Conservation (phyloP, 2,113 vertebrate species). For the Monopterus albus region DNA sequence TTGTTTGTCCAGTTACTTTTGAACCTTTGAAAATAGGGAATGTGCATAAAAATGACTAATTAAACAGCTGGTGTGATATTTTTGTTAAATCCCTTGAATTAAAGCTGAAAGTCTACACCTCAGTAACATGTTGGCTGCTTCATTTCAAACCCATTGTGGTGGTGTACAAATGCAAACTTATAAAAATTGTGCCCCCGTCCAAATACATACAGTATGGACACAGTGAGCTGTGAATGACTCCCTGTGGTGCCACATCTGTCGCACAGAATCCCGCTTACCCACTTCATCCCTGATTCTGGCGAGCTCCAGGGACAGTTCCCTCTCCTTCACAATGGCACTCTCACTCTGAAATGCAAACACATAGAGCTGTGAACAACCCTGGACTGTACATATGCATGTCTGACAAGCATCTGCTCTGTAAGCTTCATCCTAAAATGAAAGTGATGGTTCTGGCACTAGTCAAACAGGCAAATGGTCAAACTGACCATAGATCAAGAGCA, state of each 20-base stretch:
- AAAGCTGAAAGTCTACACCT: too few species aligned
- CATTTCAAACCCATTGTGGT: too few species aligned
- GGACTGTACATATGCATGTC: neutral
- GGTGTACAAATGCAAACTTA: too few species aligned
- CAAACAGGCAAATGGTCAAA: neutral
- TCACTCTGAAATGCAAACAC: constrained; percentile 86
- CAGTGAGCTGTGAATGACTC: constrained; percentile 16
- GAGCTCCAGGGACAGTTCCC: constrained; percentile 91
- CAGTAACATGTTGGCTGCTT: too few species aligned
- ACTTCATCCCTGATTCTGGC: constrained; percentile 96
- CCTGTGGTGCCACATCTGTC: constrained; percentile 11
- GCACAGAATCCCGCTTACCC: constrained; percentile 86
- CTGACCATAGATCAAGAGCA: too few species aligned
- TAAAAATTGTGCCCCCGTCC: too few species aligned
- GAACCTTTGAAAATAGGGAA: too few species aligned
- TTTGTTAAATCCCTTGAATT: too few species aligned
- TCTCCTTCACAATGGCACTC: constrained; percentile 90
- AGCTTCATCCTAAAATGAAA: neutral
- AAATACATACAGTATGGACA: too few species aligned
- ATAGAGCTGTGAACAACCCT: constrained; percentile 1
- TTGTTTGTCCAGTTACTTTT: too few species aligned
- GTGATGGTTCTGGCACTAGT: neutral
- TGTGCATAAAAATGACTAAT: too few species aligned
- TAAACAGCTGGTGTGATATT: too few species aligned
- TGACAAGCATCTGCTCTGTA: neutral